Percentiles rank a stretch among this genome's conserved stretches.
These are phyloP conservation scores for Eristalis tenax DNA, from an alignment of 2,888 invertebrate genomes.

Conservation along the genomic window DNA sequence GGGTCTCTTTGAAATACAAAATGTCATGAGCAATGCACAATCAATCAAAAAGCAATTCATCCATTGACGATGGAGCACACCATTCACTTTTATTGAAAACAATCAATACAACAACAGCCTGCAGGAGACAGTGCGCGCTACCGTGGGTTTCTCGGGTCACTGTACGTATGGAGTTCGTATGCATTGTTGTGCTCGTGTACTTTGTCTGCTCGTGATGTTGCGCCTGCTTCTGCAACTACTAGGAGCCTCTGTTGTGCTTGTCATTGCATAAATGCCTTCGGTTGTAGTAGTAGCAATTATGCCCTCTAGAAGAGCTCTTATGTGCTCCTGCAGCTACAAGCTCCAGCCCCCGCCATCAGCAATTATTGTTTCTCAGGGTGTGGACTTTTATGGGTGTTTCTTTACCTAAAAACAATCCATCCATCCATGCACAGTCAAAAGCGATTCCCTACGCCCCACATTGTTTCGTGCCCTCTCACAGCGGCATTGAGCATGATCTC, in stretches of 20 bases:
- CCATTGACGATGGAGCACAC: neutral
- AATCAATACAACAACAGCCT: neutral
- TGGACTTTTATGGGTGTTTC: conserved; percentile 58
- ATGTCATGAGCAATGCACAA: too few relatives aligned
- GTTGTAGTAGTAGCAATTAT: conserved; percentile 73
- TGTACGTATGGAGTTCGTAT: conserved; percentile 34
- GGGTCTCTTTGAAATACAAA: too few relatives aligned
- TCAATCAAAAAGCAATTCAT: neutral
- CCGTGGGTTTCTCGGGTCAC: neutral
- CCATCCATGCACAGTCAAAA: conserved; percentile 28
- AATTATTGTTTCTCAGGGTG: conserved; percentile 67
- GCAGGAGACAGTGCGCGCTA: neutral
- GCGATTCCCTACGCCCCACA: conserved; percentile 22
- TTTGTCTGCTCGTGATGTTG: conserved; percentile 26
- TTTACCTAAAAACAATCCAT: conserved; percentile 62
- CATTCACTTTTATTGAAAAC: neutral
- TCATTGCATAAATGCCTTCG: conserved; percentile 56
- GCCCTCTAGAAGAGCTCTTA: conserved; percentile 68
- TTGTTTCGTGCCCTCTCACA: conserved; percentile 20
- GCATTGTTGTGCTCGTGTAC: conserved; percentile 50
- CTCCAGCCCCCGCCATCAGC: conserved; percentile 19
- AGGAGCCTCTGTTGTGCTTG: conserved; percentile 1
- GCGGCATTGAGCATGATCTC: neutral
- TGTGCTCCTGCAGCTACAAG: conserved; percentile 44
- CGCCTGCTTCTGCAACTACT: neutral